Evolutionary conservation across 2,113 vertebrate genomes (phyloP).

Genomic region (Chrysochloris asiatica): DNA sequence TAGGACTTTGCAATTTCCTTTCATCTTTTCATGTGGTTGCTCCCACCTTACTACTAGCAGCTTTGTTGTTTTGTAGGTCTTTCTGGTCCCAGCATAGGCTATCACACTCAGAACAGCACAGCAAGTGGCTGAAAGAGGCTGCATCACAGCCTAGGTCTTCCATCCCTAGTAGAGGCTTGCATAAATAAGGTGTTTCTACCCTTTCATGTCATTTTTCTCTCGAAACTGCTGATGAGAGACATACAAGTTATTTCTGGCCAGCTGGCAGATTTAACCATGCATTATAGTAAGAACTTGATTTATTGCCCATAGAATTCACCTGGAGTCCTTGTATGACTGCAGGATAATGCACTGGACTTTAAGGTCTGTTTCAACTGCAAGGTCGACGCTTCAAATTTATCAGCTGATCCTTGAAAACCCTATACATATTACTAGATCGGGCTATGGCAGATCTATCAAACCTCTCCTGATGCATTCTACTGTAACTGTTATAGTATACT

Average conservation of each 20-base stretch:
- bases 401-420: too few relatives aligned
- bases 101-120: fast-evolving
- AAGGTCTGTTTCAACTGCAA: too few relatives aligned
- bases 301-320: not conserved
- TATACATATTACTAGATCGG: too few relatives aligned
- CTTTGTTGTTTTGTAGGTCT: not conserved
- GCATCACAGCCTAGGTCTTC: not conserved
- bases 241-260: not conserved
- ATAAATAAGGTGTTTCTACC: not conserved
- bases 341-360: too few relatives aligned
- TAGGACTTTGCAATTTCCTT: not conserved
- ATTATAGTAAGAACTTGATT: not conserved
- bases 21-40: not conserved
- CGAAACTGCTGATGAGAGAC: not conserved
- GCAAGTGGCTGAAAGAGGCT: not conserved
- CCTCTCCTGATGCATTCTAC: not conserved
- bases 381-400: too few relatives aligned
- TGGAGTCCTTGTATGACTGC: too few relatives aligned
- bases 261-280: not conserved
- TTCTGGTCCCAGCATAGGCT: not conserved
- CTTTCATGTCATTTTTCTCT: not conserved
- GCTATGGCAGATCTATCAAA: not conserved
- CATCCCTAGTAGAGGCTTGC: not conserved
- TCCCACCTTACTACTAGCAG: not conserved
- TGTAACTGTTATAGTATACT: not conserved